Evolutionary conservation across 2,797 vertebrate species (phyloP), one percentile per base, ranked within the genome.

Genomic region (Borostomias antarcticus): DNA sequence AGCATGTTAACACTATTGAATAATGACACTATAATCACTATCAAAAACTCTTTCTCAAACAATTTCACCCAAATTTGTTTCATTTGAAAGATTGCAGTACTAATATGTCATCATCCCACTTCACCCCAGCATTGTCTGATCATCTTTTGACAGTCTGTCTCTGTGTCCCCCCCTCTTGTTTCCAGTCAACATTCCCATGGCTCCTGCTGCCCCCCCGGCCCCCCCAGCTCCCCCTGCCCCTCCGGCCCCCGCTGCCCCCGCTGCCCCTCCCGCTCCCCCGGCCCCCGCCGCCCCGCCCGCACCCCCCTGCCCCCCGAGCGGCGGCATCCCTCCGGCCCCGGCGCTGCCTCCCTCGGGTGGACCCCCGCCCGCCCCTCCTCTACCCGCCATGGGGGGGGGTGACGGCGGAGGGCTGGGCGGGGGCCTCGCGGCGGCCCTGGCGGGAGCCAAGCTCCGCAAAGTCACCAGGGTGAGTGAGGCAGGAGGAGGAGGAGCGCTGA

Each of bases 381-480:
- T 94, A 11, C 95, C 94, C 0, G 13, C 88, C 62, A 33, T 78
- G 1, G 87, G 74, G 51, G 83, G 84, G 32, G 85, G 79, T 0
- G 81, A 78, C 0, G 69, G 71, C 6, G 89, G 85, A 0, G 90
- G 67, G 11, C 50, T 45, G 0, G 43, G 74, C 2, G 80, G 91
- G 0, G 94, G 93, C 2, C 85, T 97, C 56, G 95, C 95, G 0
- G 93, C 94, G 9, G 95, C 95, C 19, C 74, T 98, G 2, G 94
- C 94, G 0, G 94, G 89, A 48, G 95, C 95, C 10, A 96, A 95
- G 87, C 95, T 98, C 54, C 93, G 93, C 63, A 96, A 93, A 89
- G 86, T 91, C 2, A 82, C 90, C 71, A 96, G 93, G 92, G 96
- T 96, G 70, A 91, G 47, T 8, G 26, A 28, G 23, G 2, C 26